Evolutionary conservation across 2,888 invertebrate genomes (phyloP).

Genomic region (Oscheius sp.): DNA sequence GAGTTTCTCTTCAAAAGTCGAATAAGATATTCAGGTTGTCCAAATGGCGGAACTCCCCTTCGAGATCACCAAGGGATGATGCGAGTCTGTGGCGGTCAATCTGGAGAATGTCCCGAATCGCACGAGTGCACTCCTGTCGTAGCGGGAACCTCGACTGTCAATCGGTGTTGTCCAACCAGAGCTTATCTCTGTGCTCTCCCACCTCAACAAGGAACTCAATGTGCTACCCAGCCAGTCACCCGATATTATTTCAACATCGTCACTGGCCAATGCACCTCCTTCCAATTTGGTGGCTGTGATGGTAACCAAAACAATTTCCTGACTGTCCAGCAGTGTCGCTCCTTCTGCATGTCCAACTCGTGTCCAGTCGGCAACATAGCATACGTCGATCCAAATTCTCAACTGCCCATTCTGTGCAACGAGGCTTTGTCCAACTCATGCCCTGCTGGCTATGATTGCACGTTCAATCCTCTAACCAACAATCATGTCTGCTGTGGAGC

Average conservation of each 20-base stretch:
- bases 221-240: slow-evolving; percentile 39
- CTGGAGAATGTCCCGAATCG: slow-evolving; percentile 45
- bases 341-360: slow-evolving; percentile 55
- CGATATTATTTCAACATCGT: slow-evolving; percentile 66
- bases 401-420: slow-evolving; percentile 58
- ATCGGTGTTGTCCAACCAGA: slow-evolving; percentile 58
- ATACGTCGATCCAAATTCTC: slow-evolving; percentile 59
- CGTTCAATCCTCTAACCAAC: slow-evolving; percentile 51
- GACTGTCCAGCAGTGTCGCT: slow-evolving; percentile 56
- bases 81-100: slow-evolving; percentile 43
- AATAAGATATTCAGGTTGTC: slow-evolving; percentile 51
- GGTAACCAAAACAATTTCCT: slow-evolving; percentile 63
- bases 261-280: slow-evolving; percentile 59
- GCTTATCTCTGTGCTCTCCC: slow-evolving; percentile 59
- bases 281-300: slow-evolving; percentile 63
- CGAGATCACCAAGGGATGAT: slow-evolving; percentile 52
- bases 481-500: slow-evolving; percentile 64
- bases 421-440: slow-evolving; percentile 50
- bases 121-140: slow-evolving; percentile 58
- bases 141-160: slow-evolving; percentile 46
- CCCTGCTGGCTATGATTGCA: slow-evolving; percentile 50
- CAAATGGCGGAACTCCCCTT: slow-evolving; percentile 56
- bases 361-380: slow-evolving; percentile 59
- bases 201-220: slow-evolving; percentile 55
- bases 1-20: slow-evolving; percentile 1